phyloP scores from a whole-genome alignment of 2,113 vertebrate species.

The Diadophis punctatus region DNA sequence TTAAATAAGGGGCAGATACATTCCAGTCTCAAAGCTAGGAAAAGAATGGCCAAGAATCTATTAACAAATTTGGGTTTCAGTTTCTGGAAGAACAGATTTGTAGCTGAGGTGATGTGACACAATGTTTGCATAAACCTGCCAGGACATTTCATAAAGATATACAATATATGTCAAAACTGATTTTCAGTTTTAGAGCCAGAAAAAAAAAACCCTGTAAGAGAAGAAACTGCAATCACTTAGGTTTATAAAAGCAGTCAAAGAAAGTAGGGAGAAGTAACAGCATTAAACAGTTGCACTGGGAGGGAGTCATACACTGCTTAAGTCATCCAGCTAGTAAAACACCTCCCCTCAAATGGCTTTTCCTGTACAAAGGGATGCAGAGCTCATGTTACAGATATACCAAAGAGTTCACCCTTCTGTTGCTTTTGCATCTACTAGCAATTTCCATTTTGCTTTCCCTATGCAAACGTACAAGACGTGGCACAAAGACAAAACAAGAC shows the following conservation, averaged over 20 bases:
- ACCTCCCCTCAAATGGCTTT: neutral
- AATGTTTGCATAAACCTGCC: neutral
- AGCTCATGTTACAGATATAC: neutral
- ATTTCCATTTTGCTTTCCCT: neutral
- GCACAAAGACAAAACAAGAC: neutral
- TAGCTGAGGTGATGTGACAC: neutral
- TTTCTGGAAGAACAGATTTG: neutral
- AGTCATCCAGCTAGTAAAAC: neutral
- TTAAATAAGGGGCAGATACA: neutral
- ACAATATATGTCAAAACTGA: neutral
- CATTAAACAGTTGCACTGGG: neutral
- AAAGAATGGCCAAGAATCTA: neutral
- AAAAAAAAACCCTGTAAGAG: neutral
- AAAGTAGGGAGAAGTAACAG: neutral
- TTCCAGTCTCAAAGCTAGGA: neutral
- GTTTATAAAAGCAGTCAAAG: neutral
- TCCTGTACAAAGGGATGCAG: neutral
- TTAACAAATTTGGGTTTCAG: neutral
- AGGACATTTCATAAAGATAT: neutral
- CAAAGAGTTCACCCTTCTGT: neutral
- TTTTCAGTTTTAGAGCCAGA: neutral
- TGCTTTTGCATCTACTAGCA: neutral
- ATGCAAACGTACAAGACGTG: neutral
- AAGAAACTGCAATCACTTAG: neutral
- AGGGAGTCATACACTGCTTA: neutral